These are phyloP conservation scores for Bombus vancouverensis DNA, from an alignment of 1,140 invertebrate species.

Conservation along the genomic window DNA sequence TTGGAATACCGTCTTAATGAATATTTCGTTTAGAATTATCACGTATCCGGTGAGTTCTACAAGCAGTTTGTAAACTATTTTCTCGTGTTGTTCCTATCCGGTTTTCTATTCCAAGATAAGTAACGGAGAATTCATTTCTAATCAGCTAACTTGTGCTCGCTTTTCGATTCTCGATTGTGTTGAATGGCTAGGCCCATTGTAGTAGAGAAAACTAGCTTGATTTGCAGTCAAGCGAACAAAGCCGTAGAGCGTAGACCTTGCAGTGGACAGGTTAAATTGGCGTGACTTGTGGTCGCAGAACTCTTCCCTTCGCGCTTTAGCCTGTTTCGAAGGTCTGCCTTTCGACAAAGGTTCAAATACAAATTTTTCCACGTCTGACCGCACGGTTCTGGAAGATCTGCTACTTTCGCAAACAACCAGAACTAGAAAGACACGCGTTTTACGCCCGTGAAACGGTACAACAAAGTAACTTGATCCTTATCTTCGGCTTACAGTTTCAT, in stretches of 20 bases:
- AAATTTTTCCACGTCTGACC: not conserved
- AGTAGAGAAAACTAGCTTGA: not conserved
- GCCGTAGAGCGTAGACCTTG: conserved; percentile 1
- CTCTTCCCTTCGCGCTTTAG: not conserved
- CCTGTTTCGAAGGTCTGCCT: not conserved
- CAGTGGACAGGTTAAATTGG: conserved; percentile 22
- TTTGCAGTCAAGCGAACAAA: conserved; percentile 9
- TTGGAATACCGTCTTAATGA: not conserved
- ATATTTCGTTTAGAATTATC: not conserved
- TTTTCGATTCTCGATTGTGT: not conserved
- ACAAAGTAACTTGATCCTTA: not conserved
- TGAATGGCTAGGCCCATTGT: not conserved
- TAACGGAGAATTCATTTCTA: not conserved
- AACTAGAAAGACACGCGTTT: not conserved
- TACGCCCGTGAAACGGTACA: not conserved
- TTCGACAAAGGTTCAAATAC: not conserved
- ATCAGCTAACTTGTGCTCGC: not conserved
- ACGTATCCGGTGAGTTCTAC: not conserved
- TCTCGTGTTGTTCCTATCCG: not conserved
- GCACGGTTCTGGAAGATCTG: too few relatives aligned
- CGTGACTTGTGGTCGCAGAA: conserved; percentile 19
- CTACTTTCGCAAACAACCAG: too few relatives aligned
- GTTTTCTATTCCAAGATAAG: not conserved
- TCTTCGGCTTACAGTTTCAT: not conserved
- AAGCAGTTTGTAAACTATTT: not conserved